Conservation (phyloP, 2,888 invertebrate species). For the Andrena minutula region DNA sequence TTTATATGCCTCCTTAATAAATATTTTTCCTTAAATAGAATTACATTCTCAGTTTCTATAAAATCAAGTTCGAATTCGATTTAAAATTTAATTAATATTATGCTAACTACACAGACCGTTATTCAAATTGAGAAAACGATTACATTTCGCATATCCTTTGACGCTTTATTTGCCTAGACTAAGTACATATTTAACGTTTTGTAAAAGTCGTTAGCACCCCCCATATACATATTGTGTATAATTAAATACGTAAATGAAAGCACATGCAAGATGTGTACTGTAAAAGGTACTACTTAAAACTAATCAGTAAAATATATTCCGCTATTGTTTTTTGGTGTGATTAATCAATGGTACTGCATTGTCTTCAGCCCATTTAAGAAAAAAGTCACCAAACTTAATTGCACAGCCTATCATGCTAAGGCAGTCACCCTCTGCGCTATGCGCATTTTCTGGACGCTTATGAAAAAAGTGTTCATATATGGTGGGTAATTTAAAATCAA, state of each 20-base stretch:
- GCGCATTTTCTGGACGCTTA: slow-evolving; percentile 85
- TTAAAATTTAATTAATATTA: no score
- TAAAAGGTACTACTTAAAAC: neutral
- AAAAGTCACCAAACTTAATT: slow-evolving; percentile 86
- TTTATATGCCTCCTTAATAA: neutral
- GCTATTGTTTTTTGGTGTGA: slow-evolving; percentile 35
- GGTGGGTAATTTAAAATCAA: slow-evolving; percentile 86
- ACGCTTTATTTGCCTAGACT: neutral
- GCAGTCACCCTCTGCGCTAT: slow-evolving; percentile 90
- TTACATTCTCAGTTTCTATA: neutral
- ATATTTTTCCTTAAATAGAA: neutral
- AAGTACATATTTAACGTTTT: neutral
- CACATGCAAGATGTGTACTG: neutral
- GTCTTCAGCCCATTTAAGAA: slow-evolving; percentile 87
- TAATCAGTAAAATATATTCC: neutral
- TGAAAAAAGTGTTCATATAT: slow-evolving; percentile 87
- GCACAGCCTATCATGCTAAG: slow-evolving; percentile 88
- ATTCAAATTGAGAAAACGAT: no score
- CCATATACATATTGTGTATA: neutral
- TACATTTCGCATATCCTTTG: neutral
- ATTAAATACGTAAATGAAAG: neutral
- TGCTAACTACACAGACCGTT: no score
- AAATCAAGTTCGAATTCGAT: no score
- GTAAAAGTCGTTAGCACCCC: neutral
- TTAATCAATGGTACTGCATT: slow-evolving; percentile 82